Evolutionary conservation across 2,888 invertebrate species (phyloP), one percentile per base, ranked within the genome.

Genomic region (Cheilosia grossa): DNA sequence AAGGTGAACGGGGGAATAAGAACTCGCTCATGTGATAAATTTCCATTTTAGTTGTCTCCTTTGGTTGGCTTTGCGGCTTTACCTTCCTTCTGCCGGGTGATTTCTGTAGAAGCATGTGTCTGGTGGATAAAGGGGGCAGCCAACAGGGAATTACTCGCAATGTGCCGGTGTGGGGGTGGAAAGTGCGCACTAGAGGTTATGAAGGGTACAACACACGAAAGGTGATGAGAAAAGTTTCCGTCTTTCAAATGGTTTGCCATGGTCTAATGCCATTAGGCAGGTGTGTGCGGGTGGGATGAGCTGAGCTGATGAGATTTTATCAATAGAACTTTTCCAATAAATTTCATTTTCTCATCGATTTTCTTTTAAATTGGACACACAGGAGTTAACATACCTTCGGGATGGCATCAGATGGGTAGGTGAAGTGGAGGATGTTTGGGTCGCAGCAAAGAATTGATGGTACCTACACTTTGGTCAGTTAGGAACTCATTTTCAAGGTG

Each of bases 301-400:
- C 78, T 63, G 42, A 54, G 49, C 33, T 78, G 72, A 73, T 72
- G 66, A 61, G 69, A 78, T 82, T 63, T 78, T 66, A 73, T 82
- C 67, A 58, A 53, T 66, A 64, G 78, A 78, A 82, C 67, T 82
- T 82, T 78, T 82, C 54, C 78, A 82, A 82, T 82, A 82, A 78
- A 82, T 82, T 82, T 56, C 47, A 63, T 66, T 73, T 73, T 64
- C 19, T 56, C 66, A 78, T 78, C 51, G 78, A 82, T 51, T 21
- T 47, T 58, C 30, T 67, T 42, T 67, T 21, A 59, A 75, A 75
- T 58, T 67, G 42, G 30, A 54, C 33, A 19, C 10, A 33, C 10
- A 24, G 63, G 53, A 44, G 37, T 19, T 51, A n/a, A 56, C 61
- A 54, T 47, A 30, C 49, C 21, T 24, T 27, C 15, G 13, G 13